phyloP scores from a whole-genome alignment of 2,113 vertebrate genomes.

The Pteronura brasiliensis region DNA sequence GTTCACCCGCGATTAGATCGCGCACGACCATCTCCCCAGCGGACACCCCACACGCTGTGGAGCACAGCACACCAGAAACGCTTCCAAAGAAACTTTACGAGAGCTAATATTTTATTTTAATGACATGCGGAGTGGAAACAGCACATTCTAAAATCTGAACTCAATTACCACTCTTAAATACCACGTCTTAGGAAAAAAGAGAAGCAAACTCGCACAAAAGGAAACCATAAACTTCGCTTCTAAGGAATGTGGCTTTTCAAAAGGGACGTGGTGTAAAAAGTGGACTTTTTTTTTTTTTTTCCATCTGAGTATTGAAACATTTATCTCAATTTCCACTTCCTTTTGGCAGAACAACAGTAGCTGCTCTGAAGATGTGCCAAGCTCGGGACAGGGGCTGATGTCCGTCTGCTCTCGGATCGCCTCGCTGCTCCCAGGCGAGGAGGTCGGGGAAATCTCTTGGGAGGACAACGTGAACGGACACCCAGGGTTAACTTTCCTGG shows the following conservation, averaged over 20 bases:
- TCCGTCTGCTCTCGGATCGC: slow-evolving; percentile 64
- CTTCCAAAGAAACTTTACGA: slow-evolving; percentile 68
- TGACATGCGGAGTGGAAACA: slow-evolving; percentile 74
- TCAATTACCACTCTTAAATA: slow-evolving; percentile 75
- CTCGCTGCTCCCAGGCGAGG: slow-evolving; percentile 27
- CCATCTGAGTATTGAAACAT: slow-evolving; percentile 71
- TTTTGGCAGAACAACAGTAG: slow-evolving; percentile 63
- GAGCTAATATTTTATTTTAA: slow-evolving; percentile 78
- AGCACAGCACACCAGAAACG: slow-evolving; percentile 58
- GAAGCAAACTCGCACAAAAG: slow-evolving; percentile 72
- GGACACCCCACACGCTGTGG: not conserved
- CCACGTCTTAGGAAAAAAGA: slow-evolving; percentile 60
- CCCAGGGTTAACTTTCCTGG: slow-evolving; percentile 60
- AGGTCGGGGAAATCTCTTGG: slow-evolving; percentile 57
- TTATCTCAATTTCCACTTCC: slow-evolving; percentile 77
- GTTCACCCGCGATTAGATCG: slow-evolving; percentile 44
- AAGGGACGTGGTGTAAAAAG: slow-evolving; percentile 72
- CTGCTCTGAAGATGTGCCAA: slow-evolving; percentile 67
- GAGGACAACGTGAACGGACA: slow-evolving; percentile 60
- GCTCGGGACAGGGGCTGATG: slow-evolving; percentile 54
- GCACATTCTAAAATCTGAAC: slow-evolving; percentile 78
- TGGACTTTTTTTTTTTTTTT: slow-evolving; percentile 58
- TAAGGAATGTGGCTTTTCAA: slow-evolving; percentile 71
- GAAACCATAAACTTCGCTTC: slow-evolving; percentile 69
- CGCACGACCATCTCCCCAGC: slow-evolving; percentile 46